Percentiles rank a stretch among this genome's conserved stretches.
phyloP scores from a whole-genome alignment of 2,888 invertebrate species.

The Ornithoptera alexandrae region DNA sequence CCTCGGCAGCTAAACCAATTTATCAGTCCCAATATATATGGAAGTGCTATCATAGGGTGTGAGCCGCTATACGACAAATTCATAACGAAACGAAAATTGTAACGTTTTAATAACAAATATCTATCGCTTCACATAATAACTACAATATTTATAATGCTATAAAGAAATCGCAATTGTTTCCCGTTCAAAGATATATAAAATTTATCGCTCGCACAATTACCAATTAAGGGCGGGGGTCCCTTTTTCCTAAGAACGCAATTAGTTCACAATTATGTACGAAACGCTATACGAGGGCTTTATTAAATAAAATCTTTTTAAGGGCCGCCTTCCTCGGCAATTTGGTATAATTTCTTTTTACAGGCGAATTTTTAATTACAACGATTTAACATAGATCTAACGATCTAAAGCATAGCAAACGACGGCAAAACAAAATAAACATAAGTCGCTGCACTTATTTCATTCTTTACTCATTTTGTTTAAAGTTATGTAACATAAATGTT shows the following conservation, averaged over 20 bases:
- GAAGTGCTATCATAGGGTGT: too few relatives aligned
- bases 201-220: constrained; percentile 64
- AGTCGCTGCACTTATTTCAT: not conserved
- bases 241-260: constrained; percentile 54
- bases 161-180: constrained; percentile 27
- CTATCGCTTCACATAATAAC: not conserved
- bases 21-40: too few relatives aligned
- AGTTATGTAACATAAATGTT: too few relatives aligned
- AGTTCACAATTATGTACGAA: constrained; percentile 74
- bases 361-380: constrained; percentile 53
- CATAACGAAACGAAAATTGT: not conserved
- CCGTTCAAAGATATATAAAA: constrained; percentile 48
- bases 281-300: constrained; percentile 68
- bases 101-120: not conserved
- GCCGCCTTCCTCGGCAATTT: constrained; percentile 54
- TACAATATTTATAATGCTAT: constrained; percentile 8
- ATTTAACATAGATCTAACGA: constrained; percentile 35
- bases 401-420: constrained; percentile 9
- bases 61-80: too few relatives aligned
- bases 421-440: not conserved
- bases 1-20: too few relatives aligned
- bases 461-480: too few relatives aligned
- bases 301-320: constrained; percentile 68
- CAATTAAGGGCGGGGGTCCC: constrained; percentile 42
- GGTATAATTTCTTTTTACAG: constrained; percentile 50